These are phyloP conservation scores for Solen grandis DNA, from an alignment of 1,140 invertebrate genomes.

Conservation along the genomic window DNA sequence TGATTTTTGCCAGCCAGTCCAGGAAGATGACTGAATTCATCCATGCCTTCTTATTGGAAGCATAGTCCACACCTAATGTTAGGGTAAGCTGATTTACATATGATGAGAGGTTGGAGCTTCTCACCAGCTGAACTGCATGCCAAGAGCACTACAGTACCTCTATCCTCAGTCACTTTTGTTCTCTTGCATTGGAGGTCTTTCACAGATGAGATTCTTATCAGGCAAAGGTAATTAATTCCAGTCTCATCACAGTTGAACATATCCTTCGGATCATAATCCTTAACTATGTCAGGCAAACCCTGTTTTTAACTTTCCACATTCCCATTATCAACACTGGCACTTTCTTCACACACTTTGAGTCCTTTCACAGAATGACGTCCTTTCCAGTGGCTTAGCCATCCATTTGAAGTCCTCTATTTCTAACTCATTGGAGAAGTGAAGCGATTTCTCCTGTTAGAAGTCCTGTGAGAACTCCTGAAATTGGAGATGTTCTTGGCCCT, in stretches of 20 bases:
- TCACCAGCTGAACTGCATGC: not conserved
- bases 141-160: not conserved
- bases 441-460: not conserved
- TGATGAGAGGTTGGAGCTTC: conserved; percentile 6
- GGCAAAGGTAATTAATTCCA: conserved; percentile 50
- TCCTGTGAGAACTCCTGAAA: no score
- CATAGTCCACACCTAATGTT: no score
- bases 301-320: not conserved
- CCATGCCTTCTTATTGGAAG: conserved; percentile 2
- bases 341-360: conserved; percentile 26
- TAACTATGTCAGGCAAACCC: not conserved
- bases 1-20: not conserved
- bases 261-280: conserved; percentile 21
- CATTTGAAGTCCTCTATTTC: conserved; percentile 50
- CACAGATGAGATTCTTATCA: conserved; percentile 40
- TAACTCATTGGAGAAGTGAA: not conserved
- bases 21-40: not conserved
- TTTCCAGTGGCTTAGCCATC: conserved; percentile 21
- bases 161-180: conserved; percentile 48
- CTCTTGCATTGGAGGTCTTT: conserved; percentile 22
- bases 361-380: not conserved
- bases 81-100: no score
- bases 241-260: conserved; percentile 60
- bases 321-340: conserved; percentile 2
- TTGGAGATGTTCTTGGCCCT: conserved; percentile 4